phyloP scores from a whole-genome alignment of 2,797 vertebrate genomes.

The Macropus fuliginosus region DNA sequence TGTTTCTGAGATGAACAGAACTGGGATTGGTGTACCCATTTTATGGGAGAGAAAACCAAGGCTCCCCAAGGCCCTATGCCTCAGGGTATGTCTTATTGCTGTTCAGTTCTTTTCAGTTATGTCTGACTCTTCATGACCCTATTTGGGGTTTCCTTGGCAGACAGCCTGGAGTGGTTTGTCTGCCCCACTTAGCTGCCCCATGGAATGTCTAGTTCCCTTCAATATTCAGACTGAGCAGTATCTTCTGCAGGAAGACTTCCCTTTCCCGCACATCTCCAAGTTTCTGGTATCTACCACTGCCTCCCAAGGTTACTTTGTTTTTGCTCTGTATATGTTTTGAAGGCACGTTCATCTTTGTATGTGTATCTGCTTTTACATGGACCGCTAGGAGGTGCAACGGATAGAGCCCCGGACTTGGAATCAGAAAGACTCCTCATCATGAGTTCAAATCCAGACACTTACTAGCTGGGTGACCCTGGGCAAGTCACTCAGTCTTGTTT shows the following conservation, averaged over 20 bases:
- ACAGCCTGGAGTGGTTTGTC: too few relatives aligned
- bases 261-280: too few relatives aligned
- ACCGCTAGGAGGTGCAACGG: too few relatives aligned
- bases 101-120: too few relatives aligned
- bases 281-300: not conserved
- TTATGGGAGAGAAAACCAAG: not conserved
- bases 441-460: not conserved
- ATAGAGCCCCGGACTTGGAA: not conserved
- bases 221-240: not conserved
- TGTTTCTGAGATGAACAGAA: rapidly evolving
- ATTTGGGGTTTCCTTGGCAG: too few relatives aligned
- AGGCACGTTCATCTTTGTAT: rapidly evolving
- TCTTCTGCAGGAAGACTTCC: not conserved
- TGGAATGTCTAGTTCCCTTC: not conserved
- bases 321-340: not conserved
- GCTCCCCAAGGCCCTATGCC: too few relatives aligned
- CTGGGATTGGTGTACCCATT: not conserved
- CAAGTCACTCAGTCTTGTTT: not conserved
- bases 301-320: not conserved
- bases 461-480: not conserved
- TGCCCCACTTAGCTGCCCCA: too few relatives aligned
- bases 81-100: too few relatives aligned
- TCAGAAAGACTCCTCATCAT: not conserved
- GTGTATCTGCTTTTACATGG: too few relatives aligned
- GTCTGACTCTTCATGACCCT: too few relatives aligned